Base-by-base conservation (phyloP, 35 echinoderm and acorn worm genomes). In the Diadema setosum region DNA sequence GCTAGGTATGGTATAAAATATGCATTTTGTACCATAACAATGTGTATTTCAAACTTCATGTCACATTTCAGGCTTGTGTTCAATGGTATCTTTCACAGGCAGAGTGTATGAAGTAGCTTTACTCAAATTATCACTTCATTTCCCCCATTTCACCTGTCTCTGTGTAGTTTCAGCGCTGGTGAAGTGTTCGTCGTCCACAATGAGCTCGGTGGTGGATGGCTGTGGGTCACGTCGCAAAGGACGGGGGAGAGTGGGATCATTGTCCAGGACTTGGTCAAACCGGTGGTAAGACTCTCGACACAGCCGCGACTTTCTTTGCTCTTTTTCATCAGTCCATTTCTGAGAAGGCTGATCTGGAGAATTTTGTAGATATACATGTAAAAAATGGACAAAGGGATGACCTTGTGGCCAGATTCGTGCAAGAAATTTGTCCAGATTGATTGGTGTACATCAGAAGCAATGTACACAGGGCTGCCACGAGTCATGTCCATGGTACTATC, bases 161-260 rank as follows among this genome's bases (percentile, higher is more conserved):
- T 37, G 81, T 85, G 0, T 63, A 99, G 96, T 63, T 99, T 99
- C 73, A 58, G 90, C 42, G 92, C 86, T 76, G 96, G 96, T 6
- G 96, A 99, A 45, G 86, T 99, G 42, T 99, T 99, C 56, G 85
- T 89, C 16, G 96, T 99, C 12, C 96, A 99, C 81, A 99, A 99
- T 78, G 96, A 94, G 49, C 64, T 99, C 6, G 96, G 93, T 58
- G 92, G 87, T 52, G 96, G 96, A 2, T 99, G 96, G 96, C 85
- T 99, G 58, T 99, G 96, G 96, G 96, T 99, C 29, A 99, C 96
- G 5, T 99, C 96, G 56, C 93, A 92, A 15, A 81, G 84, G 42
- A 92, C 92, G 16, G 93, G 92, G 17, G 92, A 94, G 32, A 99
- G 96, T 92, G 96, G 96, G n/a, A 92, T 99, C 36, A 87, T 99